Percentiles rank a stretch among this genome's conserved stretches.
These are phyloP conservation scores for Clitarchus hookeri DNA, from an alignment of 2,888 invertebrate genomes.

Conservation along the genomic window DNA sequence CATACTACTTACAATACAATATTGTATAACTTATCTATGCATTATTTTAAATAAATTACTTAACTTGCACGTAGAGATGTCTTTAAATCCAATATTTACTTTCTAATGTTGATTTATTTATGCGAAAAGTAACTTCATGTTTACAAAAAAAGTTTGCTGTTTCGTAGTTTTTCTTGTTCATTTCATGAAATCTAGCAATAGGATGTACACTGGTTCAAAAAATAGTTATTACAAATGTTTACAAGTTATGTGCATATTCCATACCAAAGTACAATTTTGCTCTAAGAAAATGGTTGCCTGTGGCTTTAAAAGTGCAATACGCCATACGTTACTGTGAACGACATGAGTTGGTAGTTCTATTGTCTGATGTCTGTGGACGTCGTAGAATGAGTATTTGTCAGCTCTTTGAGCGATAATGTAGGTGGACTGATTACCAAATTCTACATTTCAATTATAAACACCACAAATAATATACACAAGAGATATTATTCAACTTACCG, in stretches of 20 bases:
- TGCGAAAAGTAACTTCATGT: neutral
- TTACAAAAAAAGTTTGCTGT: neutral
- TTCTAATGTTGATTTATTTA: neutral
- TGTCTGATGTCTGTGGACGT: neutral
- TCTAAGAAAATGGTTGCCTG: too few species aligned
- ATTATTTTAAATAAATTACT: neutral
- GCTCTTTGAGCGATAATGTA: neutral
- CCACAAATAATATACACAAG: slow-evolving; percentile 30
- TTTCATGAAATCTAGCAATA: neutral
- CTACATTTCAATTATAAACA: slow-evolving; percentile 23
- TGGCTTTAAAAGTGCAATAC: neutral
- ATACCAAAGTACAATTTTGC: neutral
- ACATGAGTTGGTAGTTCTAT: too few species aligned
- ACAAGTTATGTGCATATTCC: neutral
- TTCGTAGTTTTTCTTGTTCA: neutral
- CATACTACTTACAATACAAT: neutral
- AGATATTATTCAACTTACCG: slow-evolving; percentile 31
- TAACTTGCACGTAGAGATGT: neutral
- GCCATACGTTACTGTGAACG: neutral
- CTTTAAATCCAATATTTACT: neutral
- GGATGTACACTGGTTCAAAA: neutral
- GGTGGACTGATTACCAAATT: neutral
- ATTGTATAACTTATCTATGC: neutral
- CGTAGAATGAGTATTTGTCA: neutral
- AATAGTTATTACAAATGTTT: neutral